A percentile compares a stretch with the other conserved stretches of the same genome.
phyloP scores from a whole-genome alignment of 2,797 vertebrate genomes.

The Astyanax mexicanus region DNA sequence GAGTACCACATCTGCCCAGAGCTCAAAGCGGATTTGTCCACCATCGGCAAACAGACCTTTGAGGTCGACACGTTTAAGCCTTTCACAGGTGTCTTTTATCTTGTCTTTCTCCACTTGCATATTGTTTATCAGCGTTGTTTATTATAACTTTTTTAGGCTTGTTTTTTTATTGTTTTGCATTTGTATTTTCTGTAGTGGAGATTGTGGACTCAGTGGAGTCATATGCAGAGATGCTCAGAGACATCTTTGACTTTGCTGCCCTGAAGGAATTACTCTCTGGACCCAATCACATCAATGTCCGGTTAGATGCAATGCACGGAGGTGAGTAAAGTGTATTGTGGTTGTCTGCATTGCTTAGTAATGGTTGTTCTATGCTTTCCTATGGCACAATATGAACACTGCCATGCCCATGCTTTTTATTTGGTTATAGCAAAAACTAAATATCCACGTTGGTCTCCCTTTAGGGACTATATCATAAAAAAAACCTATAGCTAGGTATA shows the following conservation, averaged over 20 bases:
- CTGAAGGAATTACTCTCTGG: slow-evolving; percentile 94
- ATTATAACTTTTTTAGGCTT: neutral
- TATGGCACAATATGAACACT: too few species aligned
- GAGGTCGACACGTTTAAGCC: slow-evolving; percentile 95
- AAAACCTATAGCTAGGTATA: too few species aligned
- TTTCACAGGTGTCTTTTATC: slow-evolving; percentile 83
- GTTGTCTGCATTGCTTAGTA: neutral
- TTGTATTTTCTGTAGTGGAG: slow-evolving; percentile 83
- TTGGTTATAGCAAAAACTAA: too few species aligned
- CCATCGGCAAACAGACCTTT: slow-evolving; percentile 94
- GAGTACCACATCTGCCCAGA: slow-evolving; percentile 96
- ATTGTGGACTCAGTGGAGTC: slow-evolving; percentile 96
- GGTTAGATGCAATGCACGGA: slow-evolving; percentile 97
- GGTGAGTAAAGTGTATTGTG: slow-evolving; percentile 72
- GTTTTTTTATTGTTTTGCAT: slow-evolving; percentile 7
- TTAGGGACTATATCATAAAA: too few species aligned
- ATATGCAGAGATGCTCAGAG: slow-evolving; percentile 92
- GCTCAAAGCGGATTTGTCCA: slow-evolving; percentile 89
- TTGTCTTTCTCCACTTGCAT: neutral
- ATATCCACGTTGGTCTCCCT: too few species aligned
- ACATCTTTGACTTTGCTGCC: slow-evolving; percentile 93
- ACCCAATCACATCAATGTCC: slow-evolving; percentile 88
- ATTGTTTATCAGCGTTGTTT: neutral
- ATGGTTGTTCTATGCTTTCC: too few species aligned
- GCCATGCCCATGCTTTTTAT: too few species aligned